phyloP scores from a whole-genome alignment of 2,888 invertebrate species.

The Calliopum simillimum region DNA sequence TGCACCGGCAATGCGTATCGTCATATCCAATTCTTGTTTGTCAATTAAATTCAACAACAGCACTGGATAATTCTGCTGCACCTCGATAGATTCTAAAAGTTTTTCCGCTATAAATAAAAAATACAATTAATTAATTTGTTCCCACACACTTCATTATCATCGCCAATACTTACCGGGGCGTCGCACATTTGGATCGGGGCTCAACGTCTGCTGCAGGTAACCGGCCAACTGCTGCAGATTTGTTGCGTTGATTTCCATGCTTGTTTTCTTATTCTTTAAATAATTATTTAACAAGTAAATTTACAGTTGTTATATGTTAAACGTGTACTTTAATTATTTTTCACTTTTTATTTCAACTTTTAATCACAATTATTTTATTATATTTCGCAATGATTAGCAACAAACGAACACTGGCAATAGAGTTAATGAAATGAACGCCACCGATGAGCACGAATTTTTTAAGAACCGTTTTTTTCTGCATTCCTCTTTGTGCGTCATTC shows the following conservation, averaged over 20 bases:
- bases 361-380: too few relatives aligned
- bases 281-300: neutral
- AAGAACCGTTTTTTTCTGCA: neutral
- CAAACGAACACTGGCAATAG: neutral
- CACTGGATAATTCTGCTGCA: conserved; percentile 90
- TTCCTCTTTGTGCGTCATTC: too few relatives aligned
- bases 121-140: neutral
- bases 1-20: conserved; percentile 89
- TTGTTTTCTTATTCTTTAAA: neutral
- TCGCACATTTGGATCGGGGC: conserved; percentile 82
- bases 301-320: too few relatives aligned
- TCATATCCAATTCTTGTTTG: conserved; percentile 82
- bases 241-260: conserved; percentile 90
- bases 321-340: too few relatives aligned
- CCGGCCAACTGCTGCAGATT: conserved; percentile 85
- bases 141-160: neutral
- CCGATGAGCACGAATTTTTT: conserved; percentile 3
- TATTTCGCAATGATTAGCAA: neutral
- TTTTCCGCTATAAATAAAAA: conserved; percentile 79
- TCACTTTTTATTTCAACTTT: too few relatives aligned
- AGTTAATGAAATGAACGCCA: neutral
- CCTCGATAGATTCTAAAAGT: conserved; percentile 89
- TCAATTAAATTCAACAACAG: conserved; percentile 88
- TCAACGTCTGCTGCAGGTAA: conserved; percentile 89
- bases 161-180: conserved; percentile 78